These are phyloP conservation scores for Microplitis demolitor DNA, from an alignment of 1,140 invertebrate species.

Conservation along the genomic window DNA sequence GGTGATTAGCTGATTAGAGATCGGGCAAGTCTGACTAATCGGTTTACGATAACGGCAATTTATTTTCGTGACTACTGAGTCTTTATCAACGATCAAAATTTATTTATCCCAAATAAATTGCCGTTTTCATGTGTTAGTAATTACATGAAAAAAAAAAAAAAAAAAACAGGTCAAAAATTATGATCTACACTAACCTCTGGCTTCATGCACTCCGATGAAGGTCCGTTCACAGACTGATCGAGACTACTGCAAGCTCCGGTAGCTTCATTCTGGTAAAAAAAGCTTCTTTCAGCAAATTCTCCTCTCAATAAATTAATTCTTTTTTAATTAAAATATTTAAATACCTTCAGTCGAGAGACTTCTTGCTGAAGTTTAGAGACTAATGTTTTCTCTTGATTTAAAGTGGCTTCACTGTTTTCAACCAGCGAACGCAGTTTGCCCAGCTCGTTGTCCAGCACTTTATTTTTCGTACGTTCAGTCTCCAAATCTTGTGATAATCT, in stretches of 20 bases:
- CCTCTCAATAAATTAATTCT: neutral
- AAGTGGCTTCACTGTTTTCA: constrained; percentile 36
- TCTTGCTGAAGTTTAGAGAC: constrained; percentile 45
- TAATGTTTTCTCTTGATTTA: constrained; percentile 40
- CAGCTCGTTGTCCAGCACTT: constrained; percentile 40
- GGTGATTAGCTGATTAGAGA: constrained; percentile 19
- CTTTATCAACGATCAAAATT: neutral
- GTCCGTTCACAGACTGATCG: constrained; percentile 47
- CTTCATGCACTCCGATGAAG: constrained; percentile 44
- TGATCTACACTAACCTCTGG: constrained; percentile 46
- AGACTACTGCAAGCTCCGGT: constrained; percentile 44
- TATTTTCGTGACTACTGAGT: constrained; percentile 2
- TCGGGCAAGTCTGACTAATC: neutral
- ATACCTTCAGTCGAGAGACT: constrained; percentile 48
- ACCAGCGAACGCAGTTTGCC: constrained; percentile 39
- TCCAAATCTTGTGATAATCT: constrained; percentile 40
- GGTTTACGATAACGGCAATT: constrained; percentile 30
- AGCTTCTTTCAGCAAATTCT: constrained; percentile 1
- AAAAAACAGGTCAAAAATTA: neutral
- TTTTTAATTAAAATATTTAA: constrained; percentile 2
- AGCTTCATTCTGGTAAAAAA: constrained; percentile 39
- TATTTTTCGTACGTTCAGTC: constrained; percentile 40
- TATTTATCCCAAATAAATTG: constrained; percentile 10
- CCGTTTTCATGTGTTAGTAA: constrained; percentile 4
- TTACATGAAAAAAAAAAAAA: neutral